Evolutionary conservation across 2,888 invertebrate species (phyloP), one percentile per base, ranked within the genome.

Genomic region (Drosophila mulleri): DNA sequence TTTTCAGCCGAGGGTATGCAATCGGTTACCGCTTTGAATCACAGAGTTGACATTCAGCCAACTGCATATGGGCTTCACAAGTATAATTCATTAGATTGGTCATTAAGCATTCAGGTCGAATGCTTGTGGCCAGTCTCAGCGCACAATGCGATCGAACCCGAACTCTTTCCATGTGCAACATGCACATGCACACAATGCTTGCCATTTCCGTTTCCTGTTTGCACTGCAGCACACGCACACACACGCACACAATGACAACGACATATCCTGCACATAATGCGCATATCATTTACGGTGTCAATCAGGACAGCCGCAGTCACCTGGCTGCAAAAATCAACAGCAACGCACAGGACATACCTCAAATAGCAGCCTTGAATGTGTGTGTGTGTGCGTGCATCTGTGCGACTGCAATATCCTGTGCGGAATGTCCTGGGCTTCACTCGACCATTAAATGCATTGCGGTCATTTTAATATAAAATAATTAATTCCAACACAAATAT

Each of bases 381-480:
- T 48, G 20, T 35, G 47, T 20, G 29, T 23, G 37, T 20, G 23
- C 48, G 26, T 26, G 45, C 9, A 9, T 29, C 5, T 57, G 41
- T 35, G 23, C 12, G 37, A 37, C 62, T 41, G 52, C 54, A 67
- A 73, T 71, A 79, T 74, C 83, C 67, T 73, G 82, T 81, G 39
- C 65, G 63, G 44, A 50, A 56, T 67, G 67, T 75, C 59, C 72
- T 69, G 50, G 70, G 41, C 70, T 67, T 39, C 80, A 68, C 20
- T 81, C 75, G 81, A 75, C 70, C 85, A 87, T 85, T 79, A 86
- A 86, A 86, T 87, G 86, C 86, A 81, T 84, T 84, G 87, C 87
- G 85, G 86, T 89, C 86, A 80, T 89, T 89, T 89, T 88, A 89
- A 89, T 89, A 89, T 89, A 73, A 89, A 88, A 89, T 89, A 89